Percentiles rank a stretch among this genome's conserved stretches.
Evolutionary conservation across 2,113 vertebrate species (phyloP).

Genomic region (Periophthalmodon schlosseri): DNA sequence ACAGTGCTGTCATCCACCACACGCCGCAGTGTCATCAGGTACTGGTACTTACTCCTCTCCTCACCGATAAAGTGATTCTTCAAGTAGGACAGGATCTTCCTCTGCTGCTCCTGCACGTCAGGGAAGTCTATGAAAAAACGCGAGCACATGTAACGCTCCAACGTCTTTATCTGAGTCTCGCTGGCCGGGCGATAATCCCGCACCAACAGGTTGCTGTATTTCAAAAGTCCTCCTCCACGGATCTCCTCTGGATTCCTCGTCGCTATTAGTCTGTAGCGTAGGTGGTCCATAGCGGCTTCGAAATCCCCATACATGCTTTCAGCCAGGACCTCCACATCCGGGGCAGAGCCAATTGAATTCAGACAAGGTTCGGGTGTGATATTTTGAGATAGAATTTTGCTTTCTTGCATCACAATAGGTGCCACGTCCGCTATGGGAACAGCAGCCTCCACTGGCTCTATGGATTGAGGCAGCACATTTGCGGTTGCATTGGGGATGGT

Average conservation of each 20-base stretch:
- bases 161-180: conserved; percentile 88
- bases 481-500: conserved; percentile 55
- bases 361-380: conserved; percentile 35
- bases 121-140: conserved; percentile 98
- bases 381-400: conserved; percentile 38
- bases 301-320: conserved; percentile 98
- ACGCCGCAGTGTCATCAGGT: conserved; percentile 90
- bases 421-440: conserved; percentile 29
- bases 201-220: conserved; percentile 94
- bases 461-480: conserved; percentile 41
- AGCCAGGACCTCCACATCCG: conserved; percentile 80
- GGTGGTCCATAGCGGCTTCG: conserved; percentile 89
- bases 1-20: conserved; percentile 94
- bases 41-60: conserved; percentile 94
- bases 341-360: conserved; percentile 48
- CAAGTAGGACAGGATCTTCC: conserved; percentile 95
- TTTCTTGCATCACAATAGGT: conserved; percentile 40
- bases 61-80: conserved; percentile 95
- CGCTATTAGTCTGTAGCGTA: conserved; percentile 88
- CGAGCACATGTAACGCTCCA: conserved; percentile 98
- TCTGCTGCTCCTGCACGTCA: conserved; percentile 89
- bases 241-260: conserved; percentile 96
- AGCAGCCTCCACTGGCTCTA: conserved; percentile 25
- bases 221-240: conserved; percentile 92
- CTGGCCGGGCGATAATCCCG: conserved; percentile 90